Percentiles rank a stretch among this genome's conserved stretches.
phyloP scores from a whole-genome alignment of 2,797 vertebrate species.

The Chelon labrosus region DNA sequence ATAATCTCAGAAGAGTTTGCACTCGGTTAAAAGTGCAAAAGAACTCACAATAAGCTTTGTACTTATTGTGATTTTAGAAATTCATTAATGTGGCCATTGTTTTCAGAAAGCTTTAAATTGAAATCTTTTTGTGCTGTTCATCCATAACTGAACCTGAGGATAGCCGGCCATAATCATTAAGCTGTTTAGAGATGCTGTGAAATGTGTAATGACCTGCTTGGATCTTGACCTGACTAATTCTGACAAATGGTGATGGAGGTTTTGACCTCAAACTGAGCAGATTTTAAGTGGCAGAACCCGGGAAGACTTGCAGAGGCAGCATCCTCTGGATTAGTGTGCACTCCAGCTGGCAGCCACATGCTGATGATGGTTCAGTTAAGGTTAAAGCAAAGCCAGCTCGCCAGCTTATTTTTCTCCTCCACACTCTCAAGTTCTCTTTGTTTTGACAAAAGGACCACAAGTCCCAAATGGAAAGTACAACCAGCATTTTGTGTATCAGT shows the following conservation, averaged over 20 bases:
- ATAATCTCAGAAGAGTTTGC: conserved; percentile 16
- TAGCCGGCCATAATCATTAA: background rate
- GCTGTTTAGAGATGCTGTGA: conserved; percentile 10
- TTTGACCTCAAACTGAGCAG: conserved; percentile 50
- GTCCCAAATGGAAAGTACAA: conserved; percentile 30
- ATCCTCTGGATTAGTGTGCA: conserved; percentile 64
- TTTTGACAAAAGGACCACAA: conserved; percentile 45
- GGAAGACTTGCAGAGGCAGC: conserved; percentile 57
- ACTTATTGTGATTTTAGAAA: conserved; percentile 24
- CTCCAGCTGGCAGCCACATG: conserved; percentile 74
- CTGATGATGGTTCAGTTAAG: conserved; percentile 66
- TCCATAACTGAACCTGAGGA: background rate
- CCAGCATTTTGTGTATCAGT: conserved; percentile 48
- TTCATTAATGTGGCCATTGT: conserved; percentile 27
- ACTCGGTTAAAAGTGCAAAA: conserved; percentile 15
- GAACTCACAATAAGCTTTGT: conserved; percentile 9
- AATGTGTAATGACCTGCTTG: conserved; percentile 17
- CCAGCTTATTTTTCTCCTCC: conserved; percentile 40
- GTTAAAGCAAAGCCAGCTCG: conserved; percentile 50
- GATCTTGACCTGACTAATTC: conserved; percentile 32
- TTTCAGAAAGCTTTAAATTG: conserved; percentile 10
- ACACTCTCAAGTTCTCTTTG: conserved; percentile 40
- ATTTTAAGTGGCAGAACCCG: conserved; percentile 36
- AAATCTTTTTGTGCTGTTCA: background rate
- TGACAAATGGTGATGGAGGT: conserved; percentile 43